These are phyloP conservation scores for Maccullochella peelii DNA, from an alignment of 2,113 vertebrate species.

Conservation along the genomic window DNA sequence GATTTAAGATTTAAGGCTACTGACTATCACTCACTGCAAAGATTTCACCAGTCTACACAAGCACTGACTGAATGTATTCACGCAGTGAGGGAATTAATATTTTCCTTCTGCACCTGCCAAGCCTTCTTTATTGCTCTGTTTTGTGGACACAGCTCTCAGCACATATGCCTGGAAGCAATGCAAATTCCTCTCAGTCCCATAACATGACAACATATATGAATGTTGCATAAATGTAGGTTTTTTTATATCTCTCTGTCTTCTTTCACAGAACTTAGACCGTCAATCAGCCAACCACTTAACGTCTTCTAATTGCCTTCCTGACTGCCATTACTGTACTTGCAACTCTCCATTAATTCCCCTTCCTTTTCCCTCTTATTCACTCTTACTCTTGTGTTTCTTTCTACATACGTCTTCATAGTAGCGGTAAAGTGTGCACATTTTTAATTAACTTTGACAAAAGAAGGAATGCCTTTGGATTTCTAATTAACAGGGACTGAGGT, in stretches of 20 bases:
- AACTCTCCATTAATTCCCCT: conserved; percentile 37
- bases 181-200: background rate
- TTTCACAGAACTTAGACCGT: conserved; percentile 41
- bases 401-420: conserved; percentile 48
- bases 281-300: conserved; percentile 55
- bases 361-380: conserved; percentile 16
- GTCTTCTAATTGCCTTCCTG: conserved; percentile 40
- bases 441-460: conserved; percentile 80
- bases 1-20: background rate
- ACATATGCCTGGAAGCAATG: conserved; percentile 4
- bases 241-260: conserved; percentile 4
- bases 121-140: background rate
- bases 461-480: conserved; percentile 74
- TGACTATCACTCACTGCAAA: background rate
- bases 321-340: conserved; percentile 40
- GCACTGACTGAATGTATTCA: background rate
- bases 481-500: conserved; percentile 79
- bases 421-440: conserved; percentile 69
- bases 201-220: conserved; percentile 5
- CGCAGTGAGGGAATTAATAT: background rate
- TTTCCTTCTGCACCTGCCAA: conserved; percentile 19
- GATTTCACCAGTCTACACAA: background rate
- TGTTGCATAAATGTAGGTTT: background rate
- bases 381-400: conserved; percentile 41
- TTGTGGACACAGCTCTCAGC: background rate